These are phyloP conservation scores for Eidolon helvum DNA, from an alignment of 2,113 vertebrate genomes.

Conservation along the genomic window DNA sequence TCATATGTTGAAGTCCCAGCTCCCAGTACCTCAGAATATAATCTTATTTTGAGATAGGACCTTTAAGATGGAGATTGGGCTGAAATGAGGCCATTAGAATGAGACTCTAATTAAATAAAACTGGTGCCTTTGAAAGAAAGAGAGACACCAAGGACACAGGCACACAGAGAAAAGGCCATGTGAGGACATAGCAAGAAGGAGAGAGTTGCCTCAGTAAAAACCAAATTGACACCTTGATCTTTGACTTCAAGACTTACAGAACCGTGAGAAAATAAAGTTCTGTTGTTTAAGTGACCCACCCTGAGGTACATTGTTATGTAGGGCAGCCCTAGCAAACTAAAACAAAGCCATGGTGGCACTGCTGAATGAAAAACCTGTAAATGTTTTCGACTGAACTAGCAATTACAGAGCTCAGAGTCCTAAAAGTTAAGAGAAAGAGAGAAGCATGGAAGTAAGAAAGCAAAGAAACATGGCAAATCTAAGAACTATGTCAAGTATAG, in stretches of 20 bases:
- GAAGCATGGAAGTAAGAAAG: background rate
- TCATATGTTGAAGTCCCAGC: background rate
- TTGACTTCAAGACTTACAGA: background rate
- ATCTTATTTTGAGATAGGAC: background rate
- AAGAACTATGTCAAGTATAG: background rate
- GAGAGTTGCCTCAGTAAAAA: background rate
- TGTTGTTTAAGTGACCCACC: background rate
- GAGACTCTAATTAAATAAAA: background rate
- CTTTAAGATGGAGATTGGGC: background rate
- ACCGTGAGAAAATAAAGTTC: background rate
- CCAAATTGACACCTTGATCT: background rate
- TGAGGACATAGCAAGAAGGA: background rate
- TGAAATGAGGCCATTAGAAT: background rate
- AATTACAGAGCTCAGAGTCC: background rate
- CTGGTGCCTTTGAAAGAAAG: background rate
- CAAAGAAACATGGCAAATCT: background rate
- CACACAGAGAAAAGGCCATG: background rate
- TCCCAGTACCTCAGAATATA: background rate
- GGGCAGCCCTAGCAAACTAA: background rate
- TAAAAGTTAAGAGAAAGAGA: background rate
- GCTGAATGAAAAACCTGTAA: background rate
- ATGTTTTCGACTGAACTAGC: background rate
- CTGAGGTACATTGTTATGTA: background rate
- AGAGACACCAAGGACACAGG: background rate
- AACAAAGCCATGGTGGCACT: background rate